Conservation (phyloP, 2,113 vertebrate species). For the Thunnus thynnus region DNA sequence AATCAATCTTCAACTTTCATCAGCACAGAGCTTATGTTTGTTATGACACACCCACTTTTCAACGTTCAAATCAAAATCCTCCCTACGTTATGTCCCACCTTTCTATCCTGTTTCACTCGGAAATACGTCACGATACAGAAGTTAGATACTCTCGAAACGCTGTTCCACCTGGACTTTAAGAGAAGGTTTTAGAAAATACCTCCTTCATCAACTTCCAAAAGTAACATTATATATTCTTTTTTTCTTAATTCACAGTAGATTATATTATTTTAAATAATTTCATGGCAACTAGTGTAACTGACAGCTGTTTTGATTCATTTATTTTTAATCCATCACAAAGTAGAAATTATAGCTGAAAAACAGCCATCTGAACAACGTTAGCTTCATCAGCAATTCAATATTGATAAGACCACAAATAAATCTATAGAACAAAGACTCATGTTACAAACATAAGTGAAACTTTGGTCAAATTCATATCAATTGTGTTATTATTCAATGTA, state of each 20-base stretch:
- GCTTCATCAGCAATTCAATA: background rate
- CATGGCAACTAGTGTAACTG: background rate
- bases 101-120: no score
- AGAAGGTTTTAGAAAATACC: no score
- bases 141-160: no score
- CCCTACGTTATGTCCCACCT: no score
- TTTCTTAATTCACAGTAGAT: background rate
- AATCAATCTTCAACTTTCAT: no score
- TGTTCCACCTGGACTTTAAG: no score
- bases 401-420: conserved; percentile 1
- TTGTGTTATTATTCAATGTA: background rate
- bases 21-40: no score
- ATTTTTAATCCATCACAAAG: background rate
- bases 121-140: no score
- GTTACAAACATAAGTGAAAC: background rate
- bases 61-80: no score
- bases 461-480: background rate
- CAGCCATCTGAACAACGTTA: background rate
- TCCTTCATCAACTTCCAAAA: no score
- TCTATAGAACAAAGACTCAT: background rate
- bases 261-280: background rate
- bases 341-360: background rate
- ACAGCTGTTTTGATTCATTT: background rate
- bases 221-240: no score
- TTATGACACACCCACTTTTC: no score